Percentiles rank a stretch among this genome's conserved stretches.
Evolutionary conservation across 2,797 vertebrate species (phyloP).

Genomic region (Thalassophryne amazonica): DNA sequence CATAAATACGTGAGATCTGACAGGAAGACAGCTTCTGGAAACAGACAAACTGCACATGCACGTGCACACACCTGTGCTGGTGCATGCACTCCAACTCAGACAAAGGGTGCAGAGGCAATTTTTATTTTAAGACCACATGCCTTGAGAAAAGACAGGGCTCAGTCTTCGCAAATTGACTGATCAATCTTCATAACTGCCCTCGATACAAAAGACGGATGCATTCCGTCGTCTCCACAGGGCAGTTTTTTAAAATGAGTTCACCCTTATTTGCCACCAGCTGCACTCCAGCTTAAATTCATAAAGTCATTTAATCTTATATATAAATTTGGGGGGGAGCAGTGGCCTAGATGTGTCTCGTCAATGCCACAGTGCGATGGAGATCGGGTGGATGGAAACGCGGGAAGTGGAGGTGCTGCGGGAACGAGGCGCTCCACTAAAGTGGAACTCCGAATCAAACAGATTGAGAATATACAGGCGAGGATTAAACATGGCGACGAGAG

Average conservation of each 20-base stretch:
- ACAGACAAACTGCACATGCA: conserved; percentile 2
- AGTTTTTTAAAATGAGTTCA: conserved; percentile 30
- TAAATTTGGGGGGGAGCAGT: conserved; percentile 24
- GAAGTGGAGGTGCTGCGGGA: too few species aligned
- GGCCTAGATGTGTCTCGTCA: too few species aligned
- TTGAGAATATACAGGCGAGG: too few species aligned
- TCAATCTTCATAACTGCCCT: conserved; percentile 69
- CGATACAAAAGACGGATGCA: conserved; percentile 45
- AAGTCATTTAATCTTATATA: conserved; percentile 8
- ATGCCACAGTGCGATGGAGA: too few species aligned
- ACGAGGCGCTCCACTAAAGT: too few species aligned
- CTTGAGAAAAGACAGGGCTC: conserved; percentile 49
- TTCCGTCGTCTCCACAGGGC: conserved; percentile 11
- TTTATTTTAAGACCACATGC: conserved; percentile 55
- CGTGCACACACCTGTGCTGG: conserved; percentile 14
- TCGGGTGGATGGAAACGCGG: too few species aligned
- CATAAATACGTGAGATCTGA: conserved; percentile 64
- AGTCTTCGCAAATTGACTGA: conserved; percentile 64
- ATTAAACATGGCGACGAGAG: too few species aligned
- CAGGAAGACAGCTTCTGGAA: conserved; percentile 36
- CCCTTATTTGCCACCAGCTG: conserved; percentile 20
- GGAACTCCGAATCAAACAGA: too few species aligned
- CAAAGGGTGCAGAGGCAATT: conserved; percentile 16
- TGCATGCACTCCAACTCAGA: not conserved
- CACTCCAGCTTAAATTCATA: conserved; percentile 20